phyloP scores from a whole-genome alignment of 2,113 vertebrate genomes.

The Triplophysa siluroides region DNA sequence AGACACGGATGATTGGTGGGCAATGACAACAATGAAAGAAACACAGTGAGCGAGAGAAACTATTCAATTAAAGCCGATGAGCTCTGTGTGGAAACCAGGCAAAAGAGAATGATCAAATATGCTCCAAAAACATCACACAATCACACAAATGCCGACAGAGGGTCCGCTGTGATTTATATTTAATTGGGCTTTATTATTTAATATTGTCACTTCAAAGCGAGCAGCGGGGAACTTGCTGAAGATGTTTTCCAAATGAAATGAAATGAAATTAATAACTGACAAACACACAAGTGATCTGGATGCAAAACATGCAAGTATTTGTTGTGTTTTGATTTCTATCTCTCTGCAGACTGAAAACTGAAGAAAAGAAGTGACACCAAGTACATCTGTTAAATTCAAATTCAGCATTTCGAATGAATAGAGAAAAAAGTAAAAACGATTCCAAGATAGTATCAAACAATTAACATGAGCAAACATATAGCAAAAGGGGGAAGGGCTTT shows the following conservation, averaged over 20 bases:
- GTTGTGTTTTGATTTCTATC: conserved; percentile 4
- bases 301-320: conserved; percentile 47
- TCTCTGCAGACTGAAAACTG: not conserved
- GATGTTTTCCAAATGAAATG: conserved; percentile 78
- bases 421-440: not conserved
- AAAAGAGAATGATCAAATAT: conserved; percentile 76
- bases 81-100: conserved; percentile 69
- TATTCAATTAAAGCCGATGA: conserved; percentile 71
- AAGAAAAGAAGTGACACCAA: conserved; percentile 3
- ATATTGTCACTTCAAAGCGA: conserved; percentile 81
- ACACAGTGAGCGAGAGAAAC: conserved; percentile 60
- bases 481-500: not conserved
- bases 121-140: conserved; percentile 75
- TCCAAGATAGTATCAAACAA: no score
- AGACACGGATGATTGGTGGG: conserved; percentile 67
- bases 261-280: conserved; percentile 74
- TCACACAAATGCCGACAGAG: conserved; percentile 71
- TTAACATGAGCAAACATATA: no score
- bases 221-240: conserved; percentile 71
- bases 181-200: conserved; percentile 82
- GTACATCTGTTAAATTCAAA: not conserved
- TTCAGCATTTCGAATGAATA: not conserved
- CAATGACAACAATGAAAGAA: conserved; percentile 71
- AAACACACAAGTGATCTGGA: conserved; percentile 60
- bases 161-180: conserved; percentile 77